Evolutionary conservation across 2,113 vertebrate species (phyloP).

Genomic region (Empidonax traillii): DNA sequence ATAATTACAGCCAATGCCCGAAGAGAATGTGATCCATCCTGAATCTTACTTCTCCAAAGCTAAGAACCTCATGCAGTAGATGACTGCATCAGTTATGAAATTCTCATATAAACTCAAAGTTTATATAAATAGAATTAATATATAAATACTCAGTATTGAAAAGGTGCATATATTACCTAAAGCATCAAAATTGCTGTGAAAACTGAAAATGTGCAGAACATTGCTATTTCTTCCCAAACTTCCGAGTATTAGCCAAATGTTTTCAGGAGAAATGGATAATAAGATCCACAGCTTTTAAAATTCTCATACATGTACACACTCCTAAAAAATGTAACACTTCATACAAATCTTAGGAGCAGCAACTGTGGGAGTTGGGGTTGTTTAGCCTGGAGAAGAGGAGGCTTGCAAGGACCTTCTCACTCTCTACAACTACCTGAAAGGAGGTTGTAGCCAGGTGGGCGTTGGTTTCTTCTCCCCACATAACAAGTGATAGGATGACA

Average conservation of each 20-base stretch:
- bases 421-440: too few relatives aligned
- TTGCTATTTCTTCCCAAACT: neutral
- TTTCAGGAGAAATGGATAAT: neutral
- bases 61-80: neutral
- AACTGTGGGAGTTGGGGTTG: neutral
- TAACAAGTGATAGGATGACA: neutral
- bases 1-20: neutral
- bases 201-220: neutral
- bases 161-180: neutral
- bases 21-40: neutral
- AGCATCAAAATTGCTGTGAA: neutral
- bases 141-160: neutral
- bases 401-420: too few relatives aligned
- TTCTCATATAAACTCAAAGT: neutral
- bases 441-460: neutral
- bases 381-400: too few relatives aligned
- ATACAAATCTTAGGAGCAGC: rapidly evolving
- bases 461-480: neutral
- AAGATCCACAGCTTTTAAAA: neutral
- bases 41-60: neutral
- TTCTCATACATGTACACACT: neutral
- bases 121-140: neutral
- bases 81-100: neutral
- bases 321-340: neutral
- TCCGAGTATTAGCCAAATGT: neutral